Percentiles rank a stretch among this genome's conserved stretches.
Evolutionary conservation across 2,113 vertebrate species (phyloP).

Genomic region (Urocolius indicus): DNA sequence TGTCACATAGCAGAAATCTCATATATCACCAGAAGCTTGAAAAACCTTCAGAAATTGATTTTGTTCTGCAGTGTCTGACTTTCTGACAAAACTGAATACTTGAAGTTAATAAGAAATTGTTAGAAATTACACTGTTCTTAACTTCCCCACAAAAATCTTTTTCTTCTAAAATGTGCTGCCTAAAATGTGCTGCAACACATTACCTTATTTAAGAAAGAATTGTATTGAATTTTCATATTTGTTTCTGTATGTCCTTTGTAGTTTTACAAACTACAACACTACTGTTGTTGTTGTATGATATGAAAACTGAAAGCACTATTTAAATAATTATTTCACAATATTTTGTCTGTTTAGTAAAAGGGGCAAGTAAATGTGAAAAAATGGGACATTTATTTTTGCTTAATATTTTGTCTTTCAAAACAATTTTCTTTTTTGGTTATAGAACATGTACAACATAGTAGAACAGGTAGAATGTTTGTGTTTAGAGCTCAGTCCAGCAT

Average conservation of each 20-base stretch:
- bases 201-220: neutral
- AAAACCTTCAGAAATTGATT: neutral
- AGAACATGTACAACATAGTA: neutral
- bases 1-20: neutral
- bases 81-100: neutral
- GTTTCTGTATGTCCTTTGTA: neutral
- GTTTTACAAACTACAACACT: neutral
- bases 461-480: neutral
- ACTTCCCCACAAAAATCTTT: neutral
- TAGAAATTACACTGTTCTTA: neutral
- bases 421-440: neutral
- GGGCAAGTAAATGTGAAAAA: neutral
- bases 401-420: neutral
- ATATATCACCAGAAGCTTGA: neutral
- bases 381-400: neutral
- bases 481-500: neutral
- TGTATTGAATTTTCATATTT: neutral
- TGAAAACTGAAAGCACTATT: neutral
- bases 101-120: neutral
- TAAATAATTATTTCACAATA: neutral
- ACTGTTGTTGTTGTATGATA: neutral
- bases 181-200: neutral
- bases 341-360: neutral
- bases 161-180: neutral
- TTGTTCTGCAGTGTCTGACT: neutral